Percentiles rank a stretch among this genome's conserved stretches.
These are phyloP conservation scores for Cossypha dichroa DNA, from an alignment of 2,797 vertebrate species.

Conservation along the genomic window DNA sequence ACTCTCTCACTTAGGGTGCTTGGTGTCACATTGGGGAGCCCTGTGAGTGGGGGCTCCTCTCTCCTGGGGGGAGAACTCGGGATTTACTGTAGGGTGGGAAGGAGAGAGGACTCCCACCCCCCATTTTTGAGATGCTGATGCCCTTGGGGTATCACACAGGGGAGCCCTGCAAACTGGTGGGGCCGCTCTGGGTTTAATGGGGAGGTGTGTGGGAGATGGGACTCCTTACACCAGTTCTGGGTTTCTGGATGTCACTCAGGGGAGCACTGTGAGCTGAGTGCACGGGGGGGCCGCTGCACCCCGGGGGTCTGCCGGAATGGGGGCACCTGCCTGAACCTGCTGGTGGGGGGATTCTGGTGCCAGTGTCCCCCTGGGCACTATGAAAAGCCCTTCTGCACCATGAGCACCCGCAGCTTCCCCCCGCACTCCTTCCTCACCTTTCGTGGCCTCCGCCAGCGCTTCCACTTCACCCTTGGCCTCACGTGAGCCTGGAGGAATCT, in stretches of 20 bases:
- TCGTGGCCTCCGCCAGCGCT: conserved; percentile 92
- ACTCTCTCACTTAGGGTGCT: background rate
- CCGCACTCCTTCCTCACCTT: conserved; percentile 91
- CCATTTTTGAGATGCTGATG: background rate
- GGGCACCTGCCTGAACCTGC: conserved; percentile 90
- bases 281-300: conserved; percentile 87
- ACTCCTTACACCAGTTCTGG: background rate
- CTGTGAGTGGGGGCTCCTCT: too few relatives aligned
- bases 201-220: background rate
- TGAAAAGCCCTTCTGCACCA: conserved; percentile 91
- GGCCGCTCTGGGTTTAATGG: background rate
- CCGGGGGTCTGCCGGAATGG: conserved; percentile 89
- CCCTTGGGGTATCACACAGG: conserved; percentile 61
- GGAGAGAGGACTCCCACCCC: background rate
- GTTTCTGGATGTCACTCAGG: conserved; percentile 69
- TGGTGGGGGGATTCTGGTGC: conserved; percentile 92
- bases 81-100: background rate
- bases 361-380: conserved; percentile 88
- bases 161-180: conserved; percentile 40
- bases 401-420: conserved; percentile 92
- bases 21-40: background rate
- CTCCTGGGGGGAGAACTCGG: background rate
- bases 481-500: conserved; percentile 79
- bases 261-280: conserved; percentile 87
- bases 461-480: conserved; percentile 93